A percentile compares a stretch with the other conserved stretches of the same genome.
Conservation (phyloP, 2,113 vertebrate species). For the Colossoma macropomum region DNA sequence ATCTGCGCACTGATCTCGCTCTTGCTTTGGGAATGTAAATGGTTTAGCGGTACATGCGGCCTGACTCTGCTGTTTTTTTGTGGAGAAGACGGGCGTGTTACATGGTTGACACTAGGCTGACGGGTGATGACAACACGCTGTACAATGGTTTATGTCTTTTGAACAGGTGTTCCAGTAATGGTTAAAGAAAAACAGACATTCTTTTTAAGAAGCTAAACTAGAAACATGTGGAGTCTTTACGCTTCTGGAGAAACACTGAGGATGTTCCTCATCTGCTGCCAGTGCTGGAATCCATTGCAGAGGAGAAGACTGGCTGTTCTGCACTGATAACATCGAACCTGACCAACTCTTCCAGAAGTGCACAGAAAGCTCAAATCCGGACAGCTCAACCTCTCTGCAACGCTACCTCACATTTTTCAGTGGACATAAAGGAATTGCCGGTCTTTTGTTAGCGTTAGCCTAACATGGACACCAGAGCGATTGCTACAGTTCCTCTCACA, state of each 20-base stretch:
- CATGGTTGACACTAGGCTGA: neutral
- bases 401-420: neutral
- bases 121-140: neutral
- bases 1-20: slow-evolving; percentile 4
- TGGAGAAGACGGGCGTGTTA: neutral
- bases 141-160: neutral
- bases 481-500: no score
- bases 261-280: neutral
- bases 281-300: neutral
- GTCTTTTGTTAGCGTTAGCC: no score
- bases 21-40: neutral
- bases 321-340: neutral
- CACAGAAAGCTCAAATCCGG: neutral
- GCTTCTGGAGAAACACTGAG: neutral
- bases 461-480: no score
- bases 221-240: neutral
- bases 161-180: neutral
- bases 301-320: no score
- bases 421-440: no score
- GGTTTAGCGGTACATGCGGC: neutral
- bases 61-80: neutral
- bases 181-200: neutral
- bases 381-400: neutral
- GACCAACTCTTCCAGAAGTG: neutral
- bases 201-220: neutral